A percentile compares a stretch with the other conserved stretches of the same genome.
Conservation (phyloP, 1,140 invertebrate genomes). For the Drosophila teissieri region DNA sequence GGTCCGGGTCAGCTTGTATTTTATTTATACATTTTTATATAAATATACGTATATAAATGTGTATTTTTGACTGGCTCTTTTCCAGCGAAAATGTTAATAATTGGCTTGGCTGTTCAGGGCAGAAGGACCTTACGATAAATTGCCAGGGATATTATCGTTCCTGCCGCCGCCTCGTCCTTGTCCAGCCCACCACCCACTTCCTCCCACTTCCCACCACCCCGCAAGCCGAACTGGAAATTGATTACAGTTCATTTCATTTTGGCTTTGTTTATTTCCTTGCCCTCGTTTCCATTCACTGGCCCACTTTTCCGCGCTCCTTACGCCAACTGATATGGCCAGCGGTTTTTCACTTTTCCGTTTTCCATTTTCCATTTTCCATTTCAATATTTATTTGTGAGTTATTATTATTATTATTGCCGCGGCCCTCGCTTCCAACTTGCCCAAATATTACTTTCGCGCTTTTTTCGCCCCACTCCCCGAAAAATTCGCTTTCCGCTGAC, state of each 20-base stretch:
- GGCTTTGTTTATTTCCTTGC: slow-evolving; percentile 62
- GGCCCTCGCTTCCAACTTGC: slow-evolving; percentile 17
- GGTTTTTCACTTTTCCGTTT: slow-evolving; percentile 6
- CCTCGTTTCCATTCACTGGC: slow-evolving; percentile 9
- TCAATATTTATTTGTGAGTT: slow-evolving; percentile 63
- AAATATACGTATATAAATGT: neutral
- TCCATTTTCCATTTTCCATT: slow-evolving; percentile 20
- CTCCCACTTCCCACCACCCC: neutral
- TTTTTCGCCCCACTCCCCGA: slow-evolving; percentile 7
- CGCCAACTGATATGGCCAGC: slow-evolving; percentile 42
- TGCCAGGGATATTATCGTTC: slow-evolving; percentile 51
- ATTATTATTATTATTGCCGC: slow-evolving; percentile 61
- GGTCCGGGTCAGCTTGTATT: slow-evolving; percentile 27
- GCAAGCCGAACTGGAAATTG: slow-evolving; percentile 46
- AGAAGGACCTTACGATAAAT: slow-evolving; percentile 60
- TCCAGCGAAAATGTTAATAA: slow-evolving; percentile 51
- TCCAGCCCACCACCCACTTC: neutral
- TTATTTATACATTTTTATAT: slow-evolving; percentile 10
- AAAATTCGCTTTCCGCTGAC: slow-evolving; percentile 12
- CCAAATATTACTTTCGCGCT: slow-evolving; percentile 58
- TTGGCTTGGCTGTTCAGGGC: slow-evolving; percentile 44
- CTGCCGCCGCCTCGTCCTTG: neutral
- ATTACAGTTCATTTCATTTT: slow-evolving; percentile 67
- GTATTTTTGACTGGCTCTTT: slow-evolving; percentile 23
- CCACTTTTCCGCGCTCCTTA: slow-evolving; percentile 7